Conservation (phyloP, 1,140 invertebrate species). For the Acromyrmex heyeri region DNA sequence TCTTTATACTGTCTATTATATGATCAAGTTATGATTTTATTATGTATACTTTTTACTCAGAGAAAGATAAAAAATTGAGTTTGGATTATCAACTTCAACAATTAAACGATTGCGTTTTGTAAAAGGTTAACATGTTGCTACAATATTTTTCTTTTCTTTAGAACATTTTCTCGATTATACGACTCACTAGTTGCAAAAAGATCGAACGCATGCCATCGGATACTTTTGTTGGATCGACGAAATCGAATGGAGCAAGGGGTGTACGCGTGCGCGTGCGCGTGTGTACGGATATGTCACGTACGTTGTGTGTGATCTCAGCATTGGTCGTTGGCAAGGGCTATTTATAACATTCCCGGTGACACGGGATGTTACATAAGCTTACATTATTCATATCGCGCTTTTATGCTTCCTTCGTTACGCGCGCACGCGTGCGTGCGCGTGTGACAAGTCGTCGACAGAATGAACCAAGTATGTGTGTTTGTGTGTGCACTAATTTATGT, state of each 20-base stretch:
- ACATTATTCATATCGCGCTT: slow-evolving; percentile 78
- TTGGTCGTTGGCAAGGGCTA: slow-evolving; percentile 60
- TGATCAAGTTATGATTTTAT: background rate
- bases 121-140: background rate
- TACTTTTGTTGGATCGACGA: background rate
- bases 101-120: background rate
- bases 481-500: background rate
- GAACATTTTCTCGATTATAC: background rate
- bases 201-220: background rate
- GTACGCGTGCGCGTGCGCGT: background rate
- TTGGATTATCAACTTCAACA: background rate
- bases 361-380: slow-evolving; percentile 76
- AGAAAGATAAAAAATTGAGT: too few relatives aligned
- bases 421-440: slow-evolving; percentile 20
- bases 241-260: slow-evolving; percentile 3
- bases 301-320: slow-evolving; percentile 37
- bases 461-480: background rate
- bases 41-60: too few relatives aligned
- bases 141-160: background rate
- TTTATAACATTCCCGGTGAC: slow-evolving; percentile 69
- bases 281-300: slow-evolving; percentile 45
- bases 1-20: background rate
- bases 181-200: background rate
- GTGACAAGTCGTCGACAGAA: background rate
- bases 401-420: slow-evolving; percentile 74